Conservation (phyloP, 2,888 invertebrate genomes). For the Agriotes lineatus region DNA sequence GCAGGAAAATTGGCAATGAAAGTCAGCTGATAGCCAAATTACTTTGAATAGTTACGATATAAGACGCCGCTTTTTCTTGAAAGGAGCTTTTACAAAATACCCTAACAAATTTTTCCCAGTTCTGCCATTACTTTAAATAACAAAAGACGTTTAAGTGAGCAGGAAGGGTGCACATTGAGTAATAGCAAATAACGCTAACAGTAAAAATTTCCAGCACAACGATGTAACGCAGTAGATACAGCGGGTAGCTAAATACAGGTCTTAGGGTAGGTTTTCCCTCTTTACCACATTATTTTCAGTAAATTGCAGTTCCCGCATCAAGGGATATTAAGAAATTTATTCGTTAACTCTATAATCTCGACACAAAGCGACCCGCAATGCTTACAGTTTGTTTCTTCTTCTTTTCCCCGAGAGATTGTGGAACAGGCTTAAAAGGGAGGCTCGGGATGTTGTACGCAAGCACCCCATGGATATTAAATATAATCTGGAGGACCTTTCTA, state of each 20-base stretch:
- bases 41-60: too few species aligned
- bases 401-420: neutral
- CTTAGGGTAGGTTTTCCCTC: constrained; percentile 19
- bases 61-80: too few species aligned
- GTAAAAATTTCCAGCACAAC: constrained; percentile 3
- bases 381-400: constrained; percentile 4
- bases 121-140: too few species aligned
- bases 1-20: too few species aligned
- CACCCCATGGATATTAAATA: neutral
- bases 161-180: too few species aligned
- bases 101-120: too few species aligned
- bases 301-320: constrained; percentile 15
- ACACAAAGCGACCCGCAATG: neutral
- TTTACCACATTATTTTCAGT: constrained; percentile 23
- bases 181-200: too few species aligned
- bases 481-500: neutral
- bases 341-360: constrained; percentile 5
- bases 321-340: constrained; percentile 20
- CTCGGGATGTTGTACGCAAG: neutral
- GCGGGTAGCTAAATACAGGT: constrained; percentile 16
- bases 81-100: too few species aligned
- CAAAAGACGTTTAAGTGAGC: too few species aligned
- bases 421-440: neutral
- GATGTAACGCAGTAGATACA: neutral
- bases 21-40: too few species aligned